These are phyloP conservation scores for Campoplex nolae DNA, from an alignment of 2,888 invertebrate genomes.

Conservation along the genomic window DNA sequence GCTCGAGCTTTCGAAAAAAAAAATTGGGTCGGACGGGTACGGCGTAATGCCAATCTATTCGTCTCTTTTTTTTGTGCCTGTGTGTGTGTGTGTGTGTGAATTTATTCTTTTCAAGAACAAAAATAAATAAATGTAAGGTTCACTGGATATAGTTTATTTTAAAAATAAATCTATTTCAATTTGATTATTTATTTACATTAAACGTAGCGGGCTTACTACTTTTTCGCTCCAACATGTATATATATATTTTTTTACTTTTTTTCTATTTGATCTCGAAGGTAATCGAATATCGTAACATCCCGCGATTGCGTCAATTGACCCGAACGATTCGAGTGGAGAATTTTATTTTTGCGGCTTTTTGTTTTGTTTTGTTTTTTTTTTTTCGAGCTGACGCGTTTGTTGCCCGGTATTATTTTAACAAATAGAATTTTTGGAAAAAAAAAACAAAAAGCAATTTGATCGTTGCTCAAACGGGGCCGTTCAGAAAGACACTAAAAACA, in stretches of 20 bases:
- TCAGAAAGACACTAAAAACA: neutral
- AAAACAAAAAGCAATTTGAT: neutral
- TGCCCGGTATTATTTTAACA: neutral
- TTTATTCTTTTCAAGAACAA: slow-evolving; percentile 1
- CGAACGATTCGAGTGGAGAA: neutral
- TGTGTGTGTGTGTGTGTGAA: neutral
- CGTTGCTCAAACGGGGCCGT: neutral
- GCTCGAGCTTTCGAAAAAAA: slow-evolving; percentile 41
- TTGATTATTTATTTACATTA: slow-evolving; percentile 32
- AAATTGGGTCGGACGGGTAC: slow-evolving; percentile 49
- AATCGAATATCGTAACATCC: neutral
- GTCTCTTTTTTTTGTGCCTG: neutral
- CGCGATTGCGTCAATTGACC: neutral
- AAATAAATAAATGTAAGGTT: slow-evolving; percentile 12
- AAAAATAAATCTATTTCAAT: neutral
- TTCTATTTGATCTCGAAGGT: neutral
- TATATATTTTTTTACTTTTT: neutral
- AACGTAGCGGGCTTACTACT: neutral
- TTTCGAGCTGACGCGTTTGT: neutral
- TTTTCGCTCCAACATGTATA: neutral
- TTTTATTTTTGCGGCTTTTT: neutral
- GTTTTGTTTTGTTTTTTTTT: too few species aligned
- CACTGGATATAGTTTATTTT: slow-evolving; percentile 22
- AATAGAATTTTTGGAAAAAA: neutral
- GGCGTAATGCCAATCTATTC: slow-evolving; percentile 25